Evolutionary conservation across 2,888 invertebrate species (phyloP), one percentile per base, ranked within the genome.

Genomic region (Hecatera dysodea): DNA sequence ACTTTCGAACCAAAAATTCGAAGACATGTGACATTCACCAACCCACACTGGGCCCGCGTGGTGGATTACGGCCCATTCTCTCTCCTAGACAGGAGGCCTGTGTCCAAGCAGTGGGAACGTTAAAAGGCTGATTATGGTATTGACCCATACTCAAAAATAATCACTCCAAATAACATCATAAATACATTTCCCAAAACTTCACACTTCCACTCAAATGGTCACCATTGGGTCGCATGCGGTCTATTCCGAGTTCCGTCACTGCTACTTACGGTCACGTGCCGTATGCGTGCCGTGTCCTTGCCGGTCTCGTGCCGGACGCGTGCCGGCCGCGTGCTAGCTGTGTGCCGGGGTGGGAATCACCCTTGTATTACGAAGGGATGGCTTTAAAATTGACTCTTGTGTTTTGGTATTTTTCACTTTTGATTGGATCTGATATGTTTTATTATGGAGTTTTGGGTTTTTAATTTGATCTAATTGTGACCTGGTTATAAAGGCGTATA

Each of bases 141-240:
- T 39, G 12, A 56, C 29, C 29, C 15, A 59, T n/a, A 44, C 29
- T 39, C 56, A 52, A 64, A 57, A 33, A 65, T 68, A 36, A 67
- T 59, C 60, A 55, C 66, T 67, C 74, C 27, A 68, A 80, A 75
- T 71, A 50, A 56, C 62, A 57, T 22, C 69, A 52, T 78, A 84
- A 83, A 84, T 53, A 78, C 60, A 78, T 67, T 82, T 81, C 71
- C 84, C 81, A 65, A 74, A 78, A 86, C 67, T 86, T 88, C 88
- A 88, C 90, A 88, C 90, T 93, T 92, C 88, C 90, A 93, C 87
- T 87, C 86, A 90, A 93, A 88, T 89, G 86, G 87, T 84, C 86
- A 86, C 83, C 85, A 91, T 90, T 90, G 88, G 86, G 78, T 86
- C 89, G 80, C 88, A 90, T 89, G 87, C 80, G 88, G 86, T 86